Percentiles rank a stretch among this genome's conserved stretches.
These are phyloP conservation scores for Ceraclea dissimilis DNA, from an alignment of 2,888 invertebrate genomes.

Conservation along the genomic window DNA sequence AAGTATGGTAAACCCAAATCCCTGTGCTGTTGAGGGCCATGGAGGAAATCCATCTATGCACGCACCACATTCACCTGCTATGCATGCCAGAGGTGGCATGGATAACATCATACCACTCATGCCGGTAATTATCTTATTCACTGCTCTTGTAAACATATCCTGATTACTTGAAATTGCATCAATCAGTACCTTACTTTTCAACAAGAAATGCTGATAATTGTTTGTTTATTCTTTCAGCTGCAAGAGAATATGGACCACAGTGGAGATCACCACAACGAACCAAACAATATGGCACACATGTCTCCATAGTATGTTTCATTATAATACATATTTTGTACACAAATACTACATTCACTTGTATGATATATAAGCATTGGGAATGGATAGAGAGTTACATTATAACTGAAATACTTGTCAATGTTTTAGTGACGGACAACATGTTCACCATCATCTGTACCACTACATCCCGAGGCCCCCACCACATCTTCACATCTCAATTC, in stretches of 20 bases:
- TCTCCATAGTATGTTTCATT: neutral
- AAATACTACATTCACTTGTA: too few relatives aligned
- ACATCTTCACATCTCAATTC: constrained; percentile 50
- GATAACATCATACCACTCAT: constrained; percentile 17
- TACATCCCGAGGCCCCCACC: constrained; percentile 47
- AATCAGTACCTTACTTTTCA: too few relatives aligned
- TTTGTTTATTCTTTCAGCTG: constrained; percentile 31
- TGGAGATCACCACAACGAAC: constrained; percentile 26
- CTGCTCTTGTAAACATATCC: neutral
- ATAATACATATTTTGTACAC: too few relatives aligned
- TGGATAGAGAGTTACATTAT: too few relatives aligned
- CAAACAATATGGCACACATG: neutral
- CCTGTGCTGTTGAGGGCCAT: constrained; percentile 25
- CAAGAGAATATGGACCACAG: constrained; percentile 37
- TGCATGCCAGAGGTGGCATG: constrained; percentile 2
- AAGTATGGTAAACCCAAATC: constrained; percentile 38
- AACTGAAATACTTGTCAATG: too few relatives aligned
- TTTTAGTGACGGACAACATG: constrained; percentile 52
- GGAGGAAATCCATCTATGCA: constrained; percentile 8
- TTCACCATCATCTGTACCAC: constrained; percentile 74
- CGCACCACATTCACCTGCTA: constrained; percentile 9
- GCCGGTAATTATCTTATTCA: constrained; percentile 15
- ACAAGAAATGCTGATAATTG: too few relatives aligned
- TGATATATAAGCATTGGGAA: too few relatives aligned
- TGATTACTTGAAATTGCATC: too few relatives aligned